Evolutionary conservation across 2,113 vertebrate species (phyloP).

Genomic region (Nothoprocta pentlandii): DNA sequence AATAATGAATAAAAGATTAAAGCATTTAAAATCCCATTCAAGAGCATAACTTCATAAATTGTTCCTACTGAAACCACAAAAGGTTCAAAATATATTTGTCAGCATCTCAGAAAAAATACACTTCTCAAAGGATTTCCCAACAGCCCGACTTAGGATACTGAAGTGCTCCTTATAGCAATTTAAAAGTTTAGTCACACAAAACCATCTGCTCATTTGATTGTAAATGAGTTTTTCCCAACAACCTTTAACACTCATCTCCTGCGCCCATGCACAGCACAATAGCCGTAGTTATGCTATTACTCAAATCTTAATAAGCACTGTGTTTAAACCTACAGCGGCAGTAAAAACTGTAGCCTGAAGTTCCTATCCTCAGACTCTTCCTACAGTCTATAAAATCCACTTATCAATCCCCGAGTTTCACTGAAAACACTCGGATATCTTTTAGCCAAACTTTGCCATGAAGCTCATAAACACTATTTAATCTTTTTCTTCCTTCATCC

Average conservation of each 20-base stretch:
- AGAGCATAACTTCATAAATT: background rate
- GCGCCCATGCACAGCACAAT: background rate
- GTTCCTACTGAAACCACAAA: background rate
- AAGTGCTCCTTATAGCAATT: background rate
- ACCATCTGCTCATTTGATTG: constrained; percentile 38
- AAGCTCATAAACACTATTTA: background rate
- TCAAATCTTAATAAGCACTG: constrained; percentile 42
- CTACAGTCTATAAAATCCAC: background rate
- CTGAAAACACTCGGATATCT: background rate
- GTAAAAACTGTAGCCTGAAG: constrained; percentile 46
- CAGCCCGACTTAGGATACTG: background rate
- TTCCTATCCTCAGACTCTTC: background rate
- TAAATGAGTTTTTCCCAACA: constrained; percentile 33
- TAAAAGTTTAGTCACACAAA: constrained; percentile 48
- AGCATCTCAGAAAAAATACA: background rate
- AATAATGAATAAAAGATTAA: background rate
- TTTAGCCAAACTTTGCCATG: background rate
- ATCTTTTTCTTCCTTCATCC: background rate
- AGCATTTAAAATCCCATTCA: background rate
- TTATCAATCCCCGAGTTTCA: background rate
- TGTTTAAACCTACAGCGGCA: background rate
- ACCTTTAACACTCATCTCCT: constrained; percentile 30
- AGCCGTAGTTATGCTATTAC: background rate
- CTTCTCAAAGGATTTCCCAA: constrained; percentile 6
- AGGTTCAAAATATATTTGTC: background rate